Percentiles rank a stretch among this genome's conserved stretches.
phyloP scores from a whole-genome alignment of 2,888 invertebrate genomes.

The Lycia hirtaria region DNA sequence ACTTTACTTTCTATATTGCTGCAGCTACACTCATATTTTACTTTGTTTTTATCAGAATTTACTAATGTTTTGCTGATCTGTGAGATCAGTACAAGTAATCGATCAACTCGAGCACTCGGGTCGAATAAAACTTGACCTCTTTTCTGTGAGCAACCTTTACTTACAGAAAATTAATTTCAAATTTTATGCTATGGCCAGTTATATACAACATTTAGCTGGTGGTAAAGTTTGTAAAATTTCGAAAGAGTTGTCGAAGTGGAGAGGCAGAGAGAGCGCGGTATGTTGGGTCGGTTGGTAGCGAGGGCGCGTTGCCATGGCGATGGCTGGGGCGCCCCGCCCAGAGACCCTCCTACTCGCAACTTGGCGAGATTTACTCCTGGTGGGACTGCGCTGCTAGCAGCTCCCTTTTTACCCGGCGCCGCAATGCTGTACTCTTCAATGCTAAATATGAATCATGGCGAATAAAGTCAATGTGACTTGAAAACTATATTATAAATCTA shows the following conservation, averaged over 20 bases:
- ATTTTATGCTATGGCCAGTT: conserved; percentile 3
- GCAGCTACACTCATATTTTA: conserved; percentile 57
- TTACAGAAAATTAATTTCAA: not conserved
- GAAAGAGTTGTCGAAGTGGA: conserved; percentile 42
- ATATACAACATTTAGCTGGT: conserved; percentile 6
- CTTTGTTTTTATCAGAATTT: conserved; percentile 43
- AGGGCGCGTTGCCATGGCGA: conserved; percentile 74
- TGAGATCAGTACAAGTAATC: not conserved
- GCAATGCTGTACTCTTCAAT: conserved; percentile 23
- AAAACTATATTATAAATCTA: not conserved
- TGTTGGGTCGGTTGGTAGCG: conserved; percentile 49
- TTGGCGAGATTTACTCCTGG: conserved; percentile 66
- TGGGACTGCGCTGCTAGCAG: conserved; percentile 62
- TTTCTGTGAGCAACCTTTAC: not conserved
- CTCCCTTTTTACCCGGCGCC: conserved; percentile 42
- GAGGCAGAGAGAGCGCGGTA: conserved; percentile 40
- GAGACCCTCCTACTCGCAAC: conserved; percentile 58
- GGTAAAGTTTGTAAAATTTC: conserved; percentile 17
- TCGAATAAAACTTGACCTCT: conserved; percentile 14
- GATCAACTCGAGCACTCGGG: not conserved
- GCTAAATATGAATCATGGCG: conserved; percentile 6
- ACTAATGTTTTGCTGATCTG: not conserved
- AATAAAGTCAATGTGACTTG: too few species aligned
- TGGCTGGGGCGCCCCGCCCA: conserved; percentile 77
- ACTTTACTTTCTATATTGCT: conserved; percentile 81